phyloP scores from a whole-genome alignment of 2,888 invertebrate species.

The Diarsia rubi region DNA sequence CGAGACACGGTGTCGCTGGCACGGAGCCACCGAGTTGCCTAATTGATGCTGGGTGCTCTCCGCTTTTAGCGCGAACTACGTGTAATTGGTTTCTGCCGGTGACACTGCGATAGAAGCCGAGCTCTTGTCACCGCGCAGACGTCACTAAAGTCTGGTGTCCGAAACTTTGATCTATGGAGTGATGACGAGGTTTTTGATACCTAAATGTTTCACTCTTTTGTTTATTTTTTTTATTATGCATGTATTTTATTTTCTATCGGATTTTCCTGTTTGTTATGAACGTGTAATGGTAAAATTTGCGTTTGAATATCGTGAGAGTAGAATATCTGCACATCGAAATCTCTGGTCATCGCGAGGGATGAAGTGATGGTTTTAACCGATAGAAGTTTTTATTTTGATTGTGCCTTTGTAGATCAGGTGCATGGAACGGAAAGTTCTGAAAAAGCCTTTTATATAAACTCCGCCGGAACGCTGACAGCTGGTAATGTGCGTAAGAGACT shows the following conservation, averaged over 20 bases:
- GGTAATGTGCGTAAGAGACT: too few species aligned
- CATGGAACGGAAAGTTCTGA: too few species aligned
- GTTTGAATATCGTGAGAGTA: not conserved
- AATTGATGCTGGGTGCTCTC: slow-evolving; percentile 63
- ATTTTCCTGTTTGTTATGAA: not conserved
- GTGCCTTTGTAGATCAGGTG: too few species aligned
- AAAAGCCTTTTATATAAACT: too few species aligned
- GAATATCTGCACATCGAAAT: not conserved
- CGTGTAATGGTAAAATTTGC: not conserved
- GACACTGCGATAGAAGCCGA: slow-evolving; percentile 50
- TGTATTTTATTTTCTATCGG: not conserved
- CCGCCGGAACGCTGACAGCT: too few species aligned
- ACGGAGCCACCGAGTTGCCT: slow-evolving; percentile 55
- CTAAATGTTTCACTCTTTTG: slow-evolving; percentile 1
- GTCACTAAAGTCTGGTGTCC: slow-evolving; percentile 17
- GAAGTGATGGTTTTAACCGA: not conserved
- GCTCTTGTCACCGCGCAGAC: slow-evolving; percentile 36
- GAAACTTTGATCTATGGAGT: slow-evolving; percentile 16
- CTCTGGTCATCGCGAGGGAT: not conserved
- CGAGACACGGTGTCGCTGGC: slow-evolving; percentile 56
- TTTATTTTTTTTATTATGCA: not conserved
- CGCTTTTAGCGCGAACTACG: slow-evolving; percentile 65
- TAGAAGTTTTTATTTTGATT: too few species aligned
- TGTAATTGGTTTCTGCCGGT: slow-evolving; percentile 66
- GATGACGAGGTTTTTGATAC: slow-evolving; percentile 3